These are phyloP conservation scores for Casuarius casuarius DNA, from an alignment of 2,113 vertebrate species.

Conservation along the genomic window DNA sequence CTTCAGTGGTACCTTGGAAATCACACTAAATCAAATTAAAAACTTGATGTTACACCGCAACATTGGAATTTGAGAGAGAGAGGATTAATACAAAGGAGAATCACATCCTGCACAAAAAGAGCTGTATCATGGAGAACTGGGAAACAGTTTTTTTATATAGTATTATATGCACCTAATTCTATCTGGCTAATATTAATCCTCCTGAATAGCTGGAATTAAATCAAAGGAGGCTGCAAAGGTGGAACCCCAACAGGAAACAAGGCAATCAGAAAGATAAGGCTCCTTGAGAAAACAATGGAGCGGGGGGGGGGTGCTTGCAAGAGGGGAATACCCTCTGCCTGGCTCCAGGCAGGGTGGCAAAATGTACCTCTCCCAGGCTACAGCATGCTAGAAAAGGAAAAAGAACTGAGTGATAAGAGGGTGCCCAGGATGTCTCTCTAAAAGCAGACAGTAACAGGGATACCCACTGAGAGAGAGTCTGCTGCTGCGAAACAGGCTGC, in stretches of 20 bases:
- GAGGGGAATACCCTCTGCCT: neutral
- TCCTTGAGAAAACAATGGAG: neutral
- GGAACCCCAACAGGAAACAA: neutral
- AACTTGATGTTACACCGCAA: neutral
- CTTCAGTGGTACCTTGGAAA: neutral
- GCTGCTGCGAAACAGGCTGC: neutral
- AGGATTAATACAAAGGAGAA: neutral
- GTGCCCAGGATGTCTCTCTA: rapidly evolving
- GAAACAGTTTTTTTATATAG: neutral
- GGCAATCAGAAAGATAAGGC: neutral
- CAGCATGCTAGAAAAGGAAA: neutral
- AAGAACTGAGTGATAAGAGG: rapidly evolving
- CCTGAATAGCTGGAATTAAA: neutral
- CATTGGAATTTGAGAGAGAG: neutral
- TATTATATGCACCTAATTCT: neutral
- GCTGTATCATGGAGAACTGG: neutral
- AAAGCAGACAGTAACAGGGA: neutral
- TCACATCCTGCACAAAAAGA: neutral
- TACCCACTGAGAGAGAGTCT: neutral
- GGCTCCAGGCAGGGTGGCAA: neutral
- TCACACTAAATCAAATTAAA: neutral
- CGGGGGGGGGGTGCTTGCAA: rapidly evolving
- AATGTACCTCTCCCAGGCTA: neutral
- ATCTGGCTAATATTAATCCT: neutral
- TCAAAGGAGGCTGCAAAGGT: neutral